Evolutionary conservation across 2,797 vertebrate species (phyloP), one percentile per base, ranked within the genome.

Genomic region (Poliocrania exsul): DNA sequence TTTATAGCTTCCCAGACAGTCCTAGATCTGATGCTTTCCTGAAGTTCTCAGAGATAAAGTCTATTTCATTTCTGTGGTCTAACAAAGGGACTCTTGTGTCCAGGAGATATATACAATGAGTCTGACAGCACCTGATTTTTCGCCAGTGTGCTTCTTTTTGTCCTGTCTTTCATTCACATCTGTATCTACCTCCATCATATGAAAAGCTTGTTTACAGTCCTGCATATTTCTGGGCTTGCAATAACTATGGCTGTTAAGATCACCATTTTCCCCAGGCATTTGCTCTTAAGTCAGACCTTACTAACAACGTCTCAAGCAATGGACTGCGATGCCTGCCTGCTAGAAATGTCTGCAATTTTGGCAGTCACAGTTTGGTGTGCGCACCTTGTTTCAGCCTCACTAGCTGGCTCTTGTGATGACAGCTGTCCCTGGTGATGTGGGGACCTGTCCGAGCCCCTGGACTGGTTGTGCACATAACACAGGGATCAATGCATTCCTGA

Each of bases 211-310:
- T 51, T 83, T 40, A 51, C 6, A 60, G 20, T 37, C 14, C n/a
- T 38, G 7, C 3, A 7, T 53, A 19, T 40, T 81, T 84, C 54
- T 65, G 16, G 37, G 25, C 20, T 88, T 71, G 47, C 37, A 49
- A 24, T 21, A 78, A 51, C 15, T 42, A 12, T 4, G 21, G 8
- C 37, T 72, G 26, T 50, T 74, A 44, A 56, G 4, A 13, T 69
- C 21, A 13, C 4, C 9, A 12, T 86, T 72, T 50, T 3, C 8
- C 35, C 7, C n/a, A 33, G 0, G 0, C 1, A 1, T 69, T 23
- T 66, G 15, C 19, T 74, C 28, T 74, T 13, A 26, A 66, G 2
- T 58, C 69, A 29, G n/a, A 51, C 13, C 6, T 70, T 56, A 18
- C 33, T 37, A 54, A n/a, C 5, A 24, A 29, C n/a, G 26, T 53